Percentiles rank a stretch among this genome's conserved stretches.
Evolutionary conservation across 2,888 invertebrate genomes (phyloP).

Genomic region (Tetranychus truncatus): DNA sequence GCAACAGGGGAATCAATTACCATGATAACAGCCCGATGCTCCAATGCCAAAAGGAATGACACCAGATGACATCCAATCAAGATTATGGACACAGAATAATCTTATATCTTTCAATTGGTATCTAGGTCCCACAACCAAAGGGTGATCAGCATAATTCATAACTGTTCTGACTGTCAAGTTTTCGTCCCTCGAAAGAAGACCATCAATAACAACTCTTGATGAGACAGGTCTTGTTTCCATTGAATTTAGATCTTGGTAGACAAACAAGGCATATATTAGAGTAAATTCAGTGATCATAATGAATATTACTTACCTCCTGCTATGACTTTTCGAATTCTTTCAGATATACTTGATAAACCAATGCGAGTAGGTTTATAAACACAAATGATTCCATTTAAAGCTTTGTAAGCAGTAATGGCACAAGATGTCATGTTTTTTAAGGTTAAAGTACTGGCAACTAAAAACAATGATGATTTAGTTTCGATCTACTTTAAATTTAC

Average conservation of each 20-base stretch:
- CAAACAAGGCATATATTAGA: background rate
- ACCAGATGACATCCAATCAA: slow-evolving; percentile 51
- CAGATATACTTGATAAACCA: slow-evolving; percentile 27
- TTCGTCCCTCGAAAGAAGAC: slow-evolving; percentile 20
- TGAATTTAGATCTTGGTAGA: slow-evolving; percentile 36
- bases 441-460: too few relatives aligned
- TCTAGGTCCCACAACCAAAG: slow-evolving; percentile 53
- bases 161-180: slow-evolving; percentile 20
- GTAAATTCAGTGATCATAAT: background rate
- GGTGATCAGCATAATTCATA: slow-evolving; percentile 51
- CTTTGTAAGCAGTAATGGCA: slow-evolving; percentile 41
- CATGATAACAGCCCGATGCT: slow-evolving; percentile 36
- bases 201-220: slow-evolving; percentile 21
- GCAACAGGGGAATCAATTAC: background rate
- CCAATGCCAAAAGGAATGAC: slow-evolving; percentile 35
- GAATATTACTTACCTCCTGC: slow-evolving; percentile 14
- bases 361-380: slow-evolving; percentile 55
- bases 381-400: slow-evolving; percentile 54
- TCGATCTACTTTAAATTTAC: too few relatives aligned
- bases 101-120: slow-evolving; percentile 50
- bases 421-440: background rate
- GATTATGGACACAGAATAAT: slow-evolving; percentile 41
- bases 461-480: too few relatives aligned
- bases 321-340: slow-evolving; percentile 10
- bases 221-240: slow-evolving; percentile 42